Conservation (phyloP, 2,888 invertebrate genomes). For the Pyrgus malvae region DNA sequence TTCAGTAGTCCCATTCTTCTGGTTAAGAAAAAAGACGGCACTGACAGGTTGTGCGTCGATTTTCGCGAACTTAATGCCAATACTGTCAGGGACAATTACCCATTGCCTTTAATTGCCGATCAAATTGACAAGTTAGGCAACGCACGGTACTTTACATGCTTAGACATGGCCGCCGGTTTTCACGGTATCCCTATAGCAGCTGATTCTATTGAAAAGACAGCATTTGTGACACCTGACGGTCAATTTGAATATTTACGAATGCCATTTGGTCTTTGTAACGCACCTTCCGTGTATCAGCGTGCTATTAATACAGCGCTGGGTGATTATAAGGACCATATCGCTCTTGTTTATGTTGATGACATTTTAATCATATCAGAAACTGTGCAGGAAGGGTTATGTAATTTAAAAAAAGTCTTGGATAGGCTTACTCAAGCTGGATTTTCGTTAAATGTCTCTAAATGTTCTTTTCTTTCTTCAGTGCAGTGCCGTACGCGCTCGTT, state of each 20-base stretch:
- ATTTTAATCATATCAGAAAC: slow-evolving; percentile 26
- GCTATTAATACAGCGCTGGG: slow-evolving; percentile 32
- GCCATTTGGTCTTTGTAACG: slow-evolving; percentile 37
- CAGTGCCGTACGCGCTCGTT: too few relatives aligned
- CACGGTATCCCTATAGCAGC: slow-evolving; percentile 36
- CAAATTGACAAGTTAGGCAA: slow-evolving; percentile 11
- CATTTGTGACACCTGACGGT: too few relatives aligned
- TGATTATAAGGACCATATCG: slow-evolving; percentile 25
- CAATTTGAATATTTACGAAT: slow-evolving; percentile 36
- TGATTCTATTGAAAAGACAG: slow-evolving; percentile 34
- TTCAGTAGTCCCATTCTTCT: slow-evolving; percentile 41
- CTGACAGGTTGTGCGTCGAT: slow-evolving; percentile 40
- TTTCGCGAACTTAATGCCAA: slow-evolving; percentile 36
- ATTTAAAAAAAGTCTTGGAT: slow-evolving; percentile 26
- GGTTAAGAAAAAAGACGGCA: slow-evolving; percentile 40
- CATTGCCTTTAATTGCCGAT: slow-evolving; percentile 30
- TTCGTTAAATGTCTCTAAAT: slow-evolving; percentile 35
- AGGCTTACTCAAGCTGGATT: slow-evolving; percentile 34
- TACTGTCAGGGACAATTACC: slow-evolving; percentile 35
- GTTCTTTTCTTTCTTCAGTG: too few relatives aligned
- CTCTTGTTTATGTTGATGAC: slow-evolving; percentile 36
- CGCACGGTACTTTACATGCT: slow-evolving; percentile 8
- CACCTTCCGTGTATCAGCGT: too few relatives aligned
- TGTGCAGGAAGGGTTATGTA: slow-evolving; percentile 28
- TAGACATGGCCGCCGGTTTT: slow-evolving; percentile 36